A percentile compares a stretch with the other conserved stretches of the same genome.
These are phyloP conservation scores for Agrotis exclamationis DNA, from an alignment of 2,888 invertebrate species.

Conservation along the genomic window DNA sequence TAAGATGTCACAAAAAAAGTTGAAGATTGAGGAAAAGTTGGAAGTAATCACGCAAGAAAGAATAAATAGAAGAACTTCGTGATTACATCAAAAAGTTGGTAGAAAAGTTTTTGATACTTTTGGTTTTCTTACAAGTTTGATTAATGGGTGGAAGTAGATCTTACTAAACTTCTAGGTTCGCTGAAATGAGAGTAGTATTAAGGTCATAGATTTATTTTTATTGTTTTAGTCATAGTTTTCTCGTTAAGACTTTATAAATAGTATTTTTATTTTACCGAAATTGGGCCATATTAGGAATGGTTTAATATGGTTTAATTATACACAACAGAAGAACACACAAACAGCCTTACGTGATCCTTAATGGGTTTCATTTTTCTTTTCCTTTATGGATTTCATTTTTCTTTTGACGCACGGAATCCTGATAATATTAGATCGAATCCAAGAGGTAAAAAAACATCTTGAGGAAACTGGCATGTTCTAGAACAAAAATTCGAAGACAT, in stretches of 20 bases:
- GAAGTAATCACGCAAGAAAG: conserved; percentile 7
- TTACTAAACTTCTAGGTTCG: not conserved
- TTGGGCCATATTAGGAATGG: not conserved
- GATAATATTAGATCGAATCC: too few relatives aligned
- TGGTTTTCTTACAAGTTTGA: not conserved
- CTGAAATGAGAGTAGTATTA: not conserved
- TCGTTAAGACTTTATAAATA: not conserved
- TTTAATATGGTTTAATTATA: too few relatives aligned
- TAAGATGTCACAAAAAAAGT: not conserved
- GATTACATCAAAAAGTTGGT: conserved; percentile 28
- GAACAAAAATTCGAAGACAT: too few relatives aligned
- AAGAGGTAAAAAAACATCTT: too few relatives aligned
- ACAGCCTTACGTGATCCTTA: too few relatives aligned
- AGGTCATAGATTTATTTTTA: too few relatives aligned
- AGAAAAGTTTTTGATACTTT: not conserved
- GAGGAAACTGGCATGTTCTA: too few relatives aligned
- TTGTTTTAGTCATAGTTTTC: not conserved
- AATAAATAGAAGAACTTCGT: not conserved
- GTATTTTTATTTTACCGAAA: not conserved
- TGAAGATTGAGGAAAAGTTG: conserved; percentile 12
- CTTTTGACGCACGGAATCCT: too few relatives aligned
- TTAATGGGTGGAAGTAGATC: conserved; percentile 6
- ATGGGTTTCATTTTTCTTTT: too few relatives aligned
- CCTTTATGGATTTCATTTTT: too few relatives aligned
- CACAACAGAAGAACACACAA: not conserved